A percentile compares a stretch with the other conserved stretches of the same genome.
Conservation (phyloP, 2,888 invertebrate species). For the Cetonia aurata region DNA sequence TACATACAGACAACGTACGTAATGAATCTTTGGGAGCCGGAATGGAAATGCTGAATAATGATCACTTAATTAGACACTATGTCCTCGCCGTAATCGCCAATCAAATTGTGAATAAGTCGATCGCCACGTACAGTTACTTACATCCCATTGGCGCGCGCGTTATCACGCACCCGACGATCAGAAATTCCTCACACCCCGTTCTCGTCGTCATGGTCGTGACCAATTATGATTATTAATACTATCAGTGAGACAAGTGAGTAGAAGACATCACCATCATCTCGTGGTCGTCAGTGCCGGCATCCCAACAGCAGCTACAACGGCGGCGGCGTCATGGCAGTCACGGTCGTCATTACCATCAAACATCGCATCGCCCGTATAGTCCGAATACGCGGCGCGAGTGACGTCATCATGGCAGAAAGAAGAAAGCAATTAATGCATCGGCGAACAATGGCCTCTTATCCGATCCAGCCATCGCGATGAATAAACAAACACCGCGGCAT, state of each 20-base stretch:
- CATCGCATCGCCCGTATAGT: constrained; percentile 31
- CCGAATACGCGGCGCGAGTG: constrained; percentile 23
- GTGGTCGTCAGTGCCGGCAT: neutral
- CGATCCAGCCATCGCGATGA: constrained; percentile 56
- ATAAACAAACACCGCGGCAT: constrained; percentile 59
- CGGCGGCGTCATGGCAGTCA: neutral
- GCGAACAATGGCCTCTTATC: constrained; percentile 60
- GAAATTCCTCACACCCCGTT: constrained; percentile 35
- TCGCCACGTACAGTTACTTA: constrained; percentile 16
- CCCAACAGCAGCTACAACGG: neutral
- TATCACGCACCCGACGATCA: constrained; percentile 33
- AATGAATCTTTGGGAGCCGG: neutral
- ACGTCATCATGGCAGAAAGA: constrained; percentile 32
- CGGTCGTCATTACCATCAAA: constrained; percentile 16
- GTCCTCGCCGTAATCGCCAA: constrained; percentile 32
- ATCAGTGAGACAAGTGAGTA: constrained; percentile 19
- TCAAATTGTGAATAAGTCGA: constrained; percentile 33
- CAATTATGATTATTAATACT: constrained; percentile 45
- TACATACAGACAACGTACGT: neutral
- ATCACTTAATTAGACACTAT: constrained; percentile 37
- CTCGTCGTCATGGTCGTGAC: constrained; percentile 45
- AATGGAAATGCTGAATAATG: constrained; percentile 37
- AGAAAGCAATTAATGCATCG: constrained; percentile 57
- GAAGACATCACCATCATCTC: constrained; percentile 4
- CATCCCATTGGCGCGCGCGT: constrained; percentile 18